phyloP scores from a whole-genome alignment of 1,140 invertebrate genomes.

The Heliconius eleuchia region DNA sequence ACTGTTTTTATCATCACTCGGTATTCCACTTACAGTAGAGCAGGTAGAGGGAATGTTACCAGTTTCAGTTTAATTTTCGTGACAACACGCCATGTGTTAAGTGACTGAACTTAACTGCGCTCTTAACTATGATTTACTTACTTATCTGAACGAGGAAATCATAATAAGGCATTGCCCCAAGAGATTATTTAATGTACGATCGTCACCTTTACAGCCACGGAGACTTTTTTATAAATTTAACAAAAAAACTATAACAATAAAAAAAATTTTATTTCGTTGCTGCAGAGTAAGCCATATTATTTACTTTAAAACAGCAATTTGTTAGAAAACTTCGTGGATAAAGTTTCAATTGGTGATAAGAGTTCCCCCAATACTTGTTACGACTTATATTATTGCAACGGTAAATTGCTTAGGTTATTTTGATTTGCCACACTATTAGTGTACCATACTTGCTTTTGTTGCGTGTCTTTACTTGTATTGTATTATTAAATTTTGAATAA shows the following conservation, averaged over 20 bases:
- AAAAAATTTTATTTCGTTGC: not conserved
- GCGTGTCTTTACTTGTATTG: not conserved
- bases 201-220: too few relatives aligned
- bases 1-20: too few relatives aligned
- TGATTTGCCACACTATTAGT: not conserved
- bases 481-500: not conserved
- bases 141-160: too few relatives aligned
- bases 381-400: conserved; percentile 3
- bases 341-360: conserved; percentile 8
- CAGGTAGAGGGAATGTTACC: too few relatives aligned
- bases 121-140: too few relatives aligned
- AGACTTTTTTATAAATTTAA: too few relatives aligned
- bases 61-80: too few relatives aligned
- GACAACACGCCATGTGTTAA: too few relatives aligned
- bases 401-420: not conserved
- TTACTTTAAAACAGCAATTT: not conserved
- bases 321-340: conserved; percentile 7
- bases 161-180: too few relatives aligned
- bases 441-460: not conserved
- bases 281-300: not conserved
- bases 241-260: not conserved
- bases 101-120: too few relatives aligned
- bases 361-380: not conserved
- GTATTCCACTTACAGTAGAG: too few relatives aligned
- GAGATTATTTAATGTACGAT: too few relatives aligned